Conservation (phyloP, 2,113 vertebrate species). For the Clarias gariepinus region DNA sequence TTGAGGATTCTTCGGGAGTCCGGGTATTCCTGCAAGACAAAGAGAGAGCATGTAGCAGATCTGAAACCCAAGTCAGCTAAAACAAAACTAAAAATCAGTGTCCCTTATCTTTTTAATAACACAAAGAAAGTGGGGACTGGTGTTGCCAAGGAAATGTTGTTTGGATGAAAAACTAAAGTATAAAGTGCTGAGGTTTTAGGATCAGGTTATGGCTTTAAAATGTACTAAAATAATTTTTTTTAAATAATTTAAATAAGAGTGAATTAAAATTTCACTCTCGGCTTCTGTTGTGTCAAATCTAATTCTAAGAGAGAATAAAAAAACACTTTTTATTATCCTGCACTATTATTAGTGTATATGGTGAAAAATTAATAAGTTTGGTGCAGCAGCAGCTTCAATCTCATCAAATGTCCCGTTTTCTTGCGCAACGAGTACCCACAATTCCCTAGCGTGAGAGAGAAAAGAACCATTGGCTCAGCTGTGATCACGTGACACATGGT, state of each 20-base stretch:
- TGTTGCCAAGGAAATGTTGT: background rate
- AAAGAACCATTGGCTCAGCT: too few relatives aligned
- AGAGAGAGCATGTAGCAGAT: constrained; percentile 17
- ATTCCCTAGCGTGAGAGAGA: too few relatives aligned
- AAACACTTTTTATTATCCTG: constrained; percentile 49
- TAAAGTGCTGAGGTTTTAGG: background rate
- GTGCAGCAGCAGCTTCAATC: constrained; percentile 15
- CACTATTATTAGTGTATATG: constrained; percentile 22
- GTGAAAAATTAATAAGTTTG: constrained; percentile 46
- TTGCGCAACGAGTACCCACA: too few relatives aligned
- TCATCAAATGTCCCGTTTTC: constrained; percentile 15
- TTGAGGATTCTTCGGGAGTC: constrained; percentile 60
- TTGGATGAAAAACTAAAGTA: background rate
- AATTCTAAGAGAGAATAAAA: constrained; percentile 32
- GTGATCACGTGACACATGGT: too few relatives aligned
- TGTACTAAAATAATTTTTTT: too few relatives aligned
- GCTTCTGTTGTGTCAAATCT: constrained; percentile 26
- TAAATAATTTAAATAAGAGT: too few relatives aligned
- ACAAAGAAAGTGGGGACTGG: background rate
- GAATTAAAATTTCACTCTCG: constrained; percentile 21
- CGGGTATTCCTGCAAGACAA: constrained; percentile 61
- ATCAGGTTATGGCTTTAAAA: constrained; percentile 19
- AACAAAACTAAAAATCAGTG: constrained; percentile 19
- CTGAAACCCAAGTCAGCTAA: constrained; percentile 7
- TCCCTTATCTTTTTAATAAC: constrained; percentile 36